Evolutionary conservation across 2,888 invertebrate species (phyloP).

Genomic region (Epinotia ramella): DNA sequence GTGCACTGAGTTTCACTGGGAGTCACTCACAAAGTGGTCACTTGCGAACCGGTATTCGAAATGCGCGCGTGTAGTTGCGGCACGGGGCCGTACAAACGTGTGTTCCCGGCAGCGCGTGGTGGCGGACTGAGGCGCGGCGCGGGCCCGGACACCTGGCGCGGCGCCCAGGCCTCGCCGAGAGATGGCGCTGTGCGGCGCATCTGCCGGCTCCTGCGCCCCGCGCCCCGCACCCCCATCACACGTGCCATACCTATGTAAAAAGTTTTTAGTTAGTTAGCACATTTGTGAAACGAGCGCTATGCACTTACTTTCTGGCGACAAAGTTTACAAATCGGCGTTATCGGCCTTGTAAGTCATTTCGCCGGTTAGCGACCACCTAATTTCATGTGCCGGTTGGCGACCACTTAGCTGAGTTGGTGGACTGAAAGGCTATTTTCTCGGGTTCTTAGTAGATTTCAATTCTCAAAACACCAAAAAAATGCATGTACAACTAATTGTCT

Average conservation of each 20-base stretch:
- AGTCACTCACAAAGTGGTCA: constrained; percentile 77
- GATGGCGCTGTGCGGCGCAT: constrained; percentile 84
- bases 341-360: not conserved
- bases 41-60: constrained; percentile 83
- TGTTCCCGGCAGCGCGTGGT: constrained; percentile 78
- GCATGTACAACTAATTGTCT: too few species aligned
- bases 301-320: constrained; percentile 58
- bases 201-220: constrained; percentile 68
- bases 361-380: too few species aligned
- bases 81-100: constrained; percentile 70
- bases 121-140: constrained; percentile 82
- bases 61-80: constrained; percentile 78
- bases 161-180: constrained; percentile 65
- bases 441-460: too few species aligned
- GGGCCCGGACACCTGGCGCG: constrained; percentile 79
- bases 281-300: constrained; percentile 55
- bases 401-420: too few species aligned
- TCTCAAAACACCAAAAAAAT: too few species aligned
- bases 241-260: constrained; percentile 77
- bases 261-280: constrained; percentile 60
- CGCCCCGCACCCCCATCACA: constrained; percentile 61
- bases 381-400: too few species aligned
- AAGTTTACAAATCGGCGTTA: not conserved
- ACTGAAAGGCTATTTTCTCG: too few species aligned
- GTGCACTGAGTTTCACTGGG: constrained; percentile 81